A percentile compares a stretch with the other conserved stretches of the same genome.
Evolutionary conservation across 1,140 invertebrate species (phyloP).

Genomic region (Venustaconcha ellipsiformis): DNA sequence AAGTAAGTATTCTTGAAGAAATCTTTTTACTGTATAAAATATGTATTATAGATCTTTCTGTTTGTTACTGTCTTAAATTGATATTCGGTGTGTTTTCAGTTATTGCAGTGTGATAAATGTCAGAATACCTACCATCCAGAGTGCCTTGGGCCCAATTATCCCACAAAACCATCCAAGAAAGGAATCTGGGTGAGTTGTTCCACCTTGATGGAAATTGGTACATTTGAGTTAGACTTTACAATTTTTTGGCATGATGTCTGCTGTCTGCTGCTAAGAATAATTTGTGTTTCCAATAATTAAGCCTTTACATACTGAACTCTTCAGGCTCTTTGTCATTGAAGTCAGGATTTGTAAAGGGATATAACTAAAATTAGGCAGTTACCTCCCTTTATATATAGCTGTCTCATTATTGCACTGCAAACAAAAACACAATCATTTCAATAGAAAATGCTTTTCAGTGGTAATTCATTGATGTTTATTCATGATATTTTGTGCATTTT

Average conservation of each 20-base stretch:
- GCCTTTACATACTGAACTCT: neutral
- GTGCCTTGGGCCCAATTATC: slow-evolving; percentile 77
- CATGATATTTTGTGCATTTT: too few species aligned
- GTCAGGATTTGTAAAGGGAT: neutral
- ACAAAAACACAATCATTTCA: too few species aligned
- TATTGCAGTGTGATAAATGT: slow-evolving; percentile 76
- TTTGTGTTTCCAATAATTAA: too few species aligned
- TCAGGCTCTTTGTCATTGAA: neutral
- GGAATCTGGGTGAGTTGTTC: slow-evolving; percentile 67
- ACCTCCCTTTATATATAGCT: too few species aligned
- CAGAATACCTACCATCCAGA: slow-evolving; percentile 81
- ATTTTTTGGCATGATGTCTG: neutral
- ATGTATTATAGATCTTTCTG: neutral
- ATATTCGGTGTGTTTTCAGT: slow-evolving; percentile 36
- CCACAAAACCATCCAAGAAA: slow-evolving; percentile 67
- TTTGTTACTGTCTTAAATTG: slow-evolving; percentile 10
- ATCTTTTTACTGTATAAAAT: too few species aligned
- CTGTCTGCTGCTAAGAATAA: too few species aligned
- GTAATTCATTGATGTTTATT: too few species aligned
- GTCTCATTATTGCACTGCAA: too few species aligned
- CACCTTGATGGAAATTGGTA: neutral
- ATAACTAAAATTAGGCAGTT: too few species aligned
- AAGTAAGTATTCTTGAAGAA: too few species aligned
- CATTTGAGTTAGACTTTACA: neutral
- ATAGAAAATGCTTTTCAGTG: too few species aligned